Conservation (phyloP, 2,888 invertebrate genomes). For the Agrilus cyanescens region DNA sequence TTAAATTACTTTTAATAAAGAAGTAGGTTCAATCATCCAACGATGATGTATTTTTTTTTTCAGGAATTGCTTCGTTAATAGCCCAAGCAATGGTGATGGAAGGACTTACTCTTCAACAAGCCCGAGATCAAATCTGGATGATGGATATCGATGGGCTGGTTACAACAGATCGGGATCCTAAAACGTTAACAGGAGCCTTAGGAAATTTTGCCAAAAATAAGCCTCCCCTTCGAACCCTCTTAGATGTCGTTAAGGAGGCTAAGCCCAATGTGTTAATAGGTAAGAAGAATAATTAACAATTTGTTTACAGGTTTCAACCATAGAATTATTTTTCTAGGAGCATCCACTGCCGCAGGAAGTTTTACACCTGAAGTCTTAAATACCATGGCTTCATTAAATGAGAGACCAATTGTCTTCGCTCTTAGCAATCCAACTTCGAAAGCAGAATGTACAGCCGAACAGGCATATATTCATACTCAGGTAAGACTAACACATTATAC, state of each 20-base stretch:
- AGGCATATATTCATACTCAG: constrained; percentile 82
- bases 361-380: constrained; percentile 80
- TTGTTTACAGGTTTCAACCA: not conserved
- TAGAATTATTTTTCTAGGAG: constrained; percentile 45
- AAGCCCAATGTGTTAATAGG: constrained; percentile 85
- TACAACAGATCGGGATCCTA: constrained; percentile 53
- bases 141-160: constrained; percentile 87
- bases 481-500: too few species aligned
- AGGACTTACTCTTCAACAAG: constrained; percentile 51
- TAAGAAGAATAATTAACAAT: constrained; percentile 31
- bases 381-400: constrained; percentile 77
- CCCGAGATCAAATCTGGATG: constrained; percentile 86
- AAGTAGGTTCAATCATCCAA: too few species aligned
- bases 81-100: constrained; percentile 37
- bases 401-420: constrained; percentile 90
- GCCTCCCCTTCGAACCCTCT: constrained; percentile 64
- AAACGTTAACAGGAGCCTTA: constrained; percentile 58
- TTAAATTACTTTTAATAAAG: constrained; percentile 5
- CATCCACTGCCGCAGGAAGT: constrained; percentile 82
- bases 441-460: constrained; percentile 96
- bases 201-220: constrained; percentile 65
- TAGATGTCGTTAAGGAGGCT: constrained; percentile 66
- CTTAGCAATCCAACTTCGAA: constrained; percentile 95
- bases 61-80: constrained; percentile 10
- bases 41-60: too few species aligned